These are phyloP conservation scores for Empidonax traillii DNA, from an alignment of 2,113 vertebrate genomes.

Conservation along the genomic window DNA sequence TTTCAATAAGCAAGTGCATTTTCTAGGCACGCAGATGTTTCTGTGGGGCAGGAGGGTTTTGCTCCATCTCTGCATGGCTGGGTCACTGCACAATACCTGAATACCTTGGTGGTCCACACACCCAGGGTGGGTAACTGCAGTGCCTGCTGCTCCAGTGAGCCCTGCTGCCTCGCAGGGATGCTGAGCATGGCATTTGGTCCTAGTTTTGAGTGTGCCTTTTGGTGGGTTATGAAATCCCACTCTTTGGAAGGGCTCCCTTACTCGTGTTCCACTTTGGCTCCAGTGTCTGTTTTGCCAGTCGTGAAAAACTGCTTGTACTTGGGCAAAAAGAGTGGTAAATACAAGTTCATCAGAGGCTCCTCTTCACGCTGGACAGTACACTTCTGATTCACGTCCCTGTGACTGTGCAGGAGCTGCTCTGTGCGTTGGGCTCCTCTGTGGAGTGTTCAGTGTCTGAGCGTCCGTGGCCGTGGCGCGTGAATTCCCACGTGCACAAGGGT, in stretches of 20 bases:
- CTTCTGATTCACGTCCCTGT: rapidly evolving
- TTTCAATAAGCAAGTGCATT: constrained; percentile 25
- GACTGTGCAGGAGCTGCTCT: not conserved
- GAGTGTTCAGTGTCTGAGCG: rapidly evolving
- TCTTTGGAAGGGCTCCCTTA: not conserved
- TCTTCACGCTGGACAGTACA: rapidly evolving
- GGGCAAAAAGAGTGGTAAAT: not conserved
- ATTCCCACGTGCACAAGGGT: not conserved
- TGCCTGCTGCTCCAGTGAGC: not conserved
- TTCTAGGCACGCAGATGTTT: not conserved
- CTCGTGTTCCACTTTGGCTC: not conserved
- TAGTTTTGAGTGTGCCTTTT: not conserved
- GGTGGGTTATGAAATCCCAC: not conserved
- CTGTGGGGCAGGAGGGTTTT: rapidly evolving
- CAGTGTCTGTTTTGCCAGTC: not conserved
- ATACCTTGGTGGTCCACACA: not conserved
- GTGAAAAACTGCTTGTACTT: not conserved
- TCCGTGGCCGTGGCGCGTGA: rapidly evolving
- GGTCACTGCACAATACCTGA: not conserved
- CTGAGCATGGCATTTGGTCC: not conserved
- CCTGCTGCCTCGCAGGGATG: not conserved
- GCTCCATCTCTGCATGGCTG: rapidly evolving
- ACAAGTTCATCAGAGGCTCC: not conserved
- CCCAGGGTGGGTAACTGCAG: not conserved
- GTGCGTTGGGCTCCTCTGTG: not conserved